phyloP scores from a whole-genome alignment of 2,888 invertebrate genomes.

The Polyommatus icarus region DNA sequence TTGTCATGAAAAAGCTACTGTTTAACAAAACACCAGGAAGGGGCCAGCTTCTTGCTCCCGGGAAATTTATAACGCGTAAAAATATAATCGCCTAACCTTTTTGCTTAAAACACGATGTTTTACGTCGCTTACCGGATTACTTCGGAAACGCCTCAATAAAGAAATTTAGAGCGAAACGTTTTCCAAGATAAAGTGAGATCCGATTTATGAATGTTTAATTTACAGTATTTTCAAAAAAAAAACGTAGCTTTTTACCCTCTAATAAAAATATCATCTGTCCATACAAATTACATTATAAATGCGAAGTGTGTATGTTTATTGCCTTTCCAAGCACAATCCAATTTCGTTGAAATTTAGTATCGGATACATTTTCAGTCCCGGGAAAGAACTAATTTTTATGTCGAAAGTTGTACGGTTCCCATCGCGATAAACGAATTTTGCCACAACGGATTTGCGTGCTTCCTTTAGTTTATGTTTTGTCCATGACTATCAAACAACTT shows the following conservation, averaged over 20 bases:
- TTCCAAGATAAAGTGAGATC: background rate
- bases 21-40: conserved; percentile 32
- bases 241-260: background rate
- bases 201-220: conserved; percentile 7
- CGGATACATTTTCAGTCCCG: too few relatives aligned
- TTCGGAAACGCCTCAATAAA: background rate
- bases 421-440: too few relatives aligned
- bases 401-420: too few relatives aligned
- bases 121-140: background rate
- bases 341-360: too few relatives aligned
- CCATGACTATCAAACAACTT: too few relatives aligned
- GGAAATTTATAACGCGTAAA: conserved; percentile 29
- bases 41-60: conserved; percentile 24
- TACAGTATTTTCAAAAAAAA: background rate
- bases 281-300: too few relatives aligned
- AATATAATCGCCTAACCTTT: conserved; percentile 27
- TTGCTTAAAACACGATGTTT: conserved; percentile 17
- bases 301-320: too few relatives aligned
- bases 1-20: conserved; percentile 32
- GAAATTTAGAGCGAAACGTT: conserved; percentile 4
- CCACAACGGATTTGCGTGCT: too few relatives aligned
- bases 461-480: too few relatives aligned
- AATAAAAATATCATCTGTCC: background rate
- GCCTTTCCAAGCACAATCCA: too few relatives aligned
- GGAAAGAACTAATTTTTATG: too few relatives aligned